Percentiles rank a stretch among this genome's conserved stretches.
phyloP scores from a whole-genome alignment of 2,797 vertebrate genomes.

The Calcarius lapponicus region DNA sequence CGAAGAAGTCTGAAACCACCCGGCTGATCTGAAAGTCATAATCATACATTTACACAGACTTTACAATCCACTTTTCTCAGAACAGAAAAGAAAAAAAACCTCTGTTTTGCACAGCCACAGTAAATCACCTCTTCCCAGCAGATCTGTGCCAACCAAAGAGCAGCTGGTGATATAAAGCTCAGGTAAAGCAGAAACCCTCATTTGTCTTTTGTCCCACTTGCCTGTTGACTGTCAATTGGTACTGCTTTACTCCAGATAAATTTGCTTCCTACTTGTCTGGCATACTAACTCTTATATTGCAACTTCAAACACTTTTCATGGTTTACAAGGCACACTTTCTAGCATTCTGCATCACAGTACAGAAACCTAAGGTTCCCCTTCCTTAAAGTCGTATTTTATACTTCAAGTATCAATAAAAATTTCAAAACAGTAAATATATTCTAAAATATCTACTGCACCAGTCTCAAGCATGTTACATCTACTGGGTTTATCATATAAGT shows the following conservation, averaged over 20 bases:
- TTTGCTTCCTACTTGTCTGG: background rate
- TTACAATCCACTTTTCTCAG: background rate
- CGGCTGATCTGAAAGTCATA: background rate
- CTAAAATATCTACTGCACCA: background rate
- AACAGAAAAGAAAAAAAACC: background rate
- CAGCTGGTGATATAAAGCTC: background rate
- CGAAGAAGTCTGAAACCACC: background rate
- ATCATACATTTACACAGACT: background rate
- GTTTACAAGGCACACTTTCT: background rate
- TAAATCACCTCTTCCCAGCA: background rate
- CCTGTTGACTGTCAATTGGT: background rate
- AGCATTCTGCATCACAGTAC: background rate
- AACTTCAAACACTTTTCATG: background rate
- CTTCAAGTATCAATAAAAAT: background rate
- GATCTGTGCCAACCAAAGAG: background rate
- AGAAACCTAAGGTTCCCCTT: background rate
- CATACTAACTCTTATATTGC: background rate
- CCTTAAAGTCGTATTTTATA: background rate
- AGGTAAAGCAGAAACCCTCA: background rate
- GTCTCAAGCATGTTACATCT: background rate
- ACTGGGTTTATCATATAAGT: background rate
- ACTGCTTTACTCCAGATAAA: background rate
- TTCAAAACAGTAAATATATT: background rate
- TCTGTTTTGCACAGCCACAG: background rate
- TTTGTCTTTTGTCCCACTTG: background rate